Evolutionary conservation across 2,888 invertebrate genomes (phyloP), one percentile per base, ranked within the genome.

Genomic region (Amphipoea oculea): DNA sequence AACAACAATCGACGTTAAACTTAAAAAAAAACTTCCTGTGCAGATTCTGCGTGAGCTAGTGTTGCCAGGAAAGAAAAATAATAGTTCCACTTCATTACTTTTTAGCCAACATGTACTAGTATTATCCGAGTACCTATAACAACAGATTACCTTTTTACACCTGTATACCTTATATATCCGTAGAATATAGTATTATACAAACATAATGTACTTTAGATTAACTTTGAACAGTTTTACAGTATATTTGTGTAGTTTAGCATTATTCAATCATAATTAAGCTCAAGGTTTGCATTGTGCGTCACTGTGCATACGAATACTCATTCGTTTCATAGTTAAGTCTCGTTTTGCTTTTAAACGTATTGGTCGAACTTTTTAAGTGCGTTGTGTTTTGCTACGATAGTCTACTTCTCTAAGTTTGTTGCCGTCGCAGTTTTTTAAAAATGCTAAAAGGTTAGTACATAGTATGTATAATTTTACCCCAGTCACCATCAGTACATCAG

Each of bases 71-170:
- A 71, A 40, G 1, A 40, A 51, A 63, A 48, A 66, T 23, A 36
- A 60, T 42, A 45, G 36, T 4, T 23, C 29, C 5, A 20, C 48
- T 65, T 69, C 7, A 68, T 29, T 57, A 7, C 29, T n/a, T 76
- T 68, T 81, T 69, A 17, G 63, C 63, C 65, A 65, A 65, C 1
- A 60, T 45, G 62, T 78, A 67, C 40, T 9, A 81, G 74, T 84
- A 84, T 84, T 85, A 85, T 51, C 12, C 1, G 9, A 69, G 77
- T 84, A 84, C 73, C 84, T 80, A 66, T 68, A 36, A 68, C 63
- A 66, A 68, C 63, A 66, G 23, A 76, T 67, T 81, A 84, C 66
- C 66, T 84, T 70, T 76, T 57, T 75, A 78, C 36, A 77, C 40
- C 9, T 69, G 17, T 72, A 42, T 62, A 82, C 63, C 57, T 68